A percentile compares a stretch with the other conserved stretches of the same genome.
Evolutionary conservation across 2,113 vertebrate species (phyloP).

Genomic region (Cranoglanis bouderius): DNA sequence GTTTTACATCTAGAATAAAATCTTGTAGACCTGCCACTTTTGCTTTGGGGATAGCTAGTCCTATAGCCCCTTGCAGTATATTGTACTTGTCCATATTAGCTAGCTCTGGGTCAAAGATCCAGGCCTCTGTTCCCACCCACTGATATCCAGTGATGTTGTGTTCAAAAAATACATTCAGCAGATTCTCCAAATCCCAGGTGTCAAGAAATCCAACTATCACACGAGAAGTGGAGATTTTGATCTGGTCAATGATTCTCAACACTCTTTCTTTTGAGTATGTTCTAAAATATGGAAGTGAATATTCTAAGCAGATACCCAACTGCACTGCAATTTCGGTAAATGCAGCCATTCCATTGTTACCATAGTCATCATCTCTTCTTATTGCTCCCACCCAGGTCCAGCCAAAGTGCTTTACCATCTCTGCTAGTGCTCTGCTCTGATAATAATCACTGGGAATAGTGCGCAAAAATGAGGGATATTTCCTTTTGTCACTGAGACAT

Average conservation of each 20-base stretch:
- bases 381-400: slow-evolving; percentile 39
- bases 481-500: slow-evolving; percentile 43
- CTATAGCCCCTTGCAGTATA: slow-evolving; percentile 67
- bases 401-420: slow-evolving; percentile 29
- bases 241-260: slow-evolving; percentile 61
- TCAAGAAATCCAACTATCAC: slow-evolving; percentile 70
- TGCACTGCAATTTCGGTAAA: slow-evolving; percentile 15
- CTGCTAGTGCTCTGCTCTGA: slow-evolving; percentile 39
- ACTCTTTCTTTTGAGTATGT: slow-evolving; percentile 60
- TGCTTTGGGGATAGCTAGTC: slow-evolving; percentile 62
- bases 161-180: slow-evolving; percentile 59
- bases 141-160: slow-evolving; percentile 71
- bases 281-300: slow-evolving; percentile 33
- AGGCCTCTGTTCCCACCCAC: slow-evolving; percentile 72
- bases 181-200: slow-evolving; percentile 60
- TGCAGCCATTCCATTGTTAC: slow-evolving; percentile 26
- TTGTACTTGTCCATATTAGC: slow-evolving; percentile 57
- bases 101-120: slow-evolving; percentile 69
- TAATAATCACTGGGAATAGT: slow-evolving; percentile 43
- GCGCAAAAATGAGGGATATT: slow-evolving; percentile 42
- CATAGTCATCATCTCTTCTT: slow-evolving; percentile 34
- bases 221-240: slow-evolving; percentile 60
- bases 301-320: slow-evolving; percentile 39
- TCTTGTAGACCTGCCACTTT: slow-evolving; percentile 64
- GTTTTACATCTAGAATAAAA: slow-evolving; percentile 67